Percentiles rank a stretch among this genome's conserved stretches.
phyloP scores from a whole-genome alignment of 2,113 vertebrate species.

The Pachyramphus minor region DNA sequence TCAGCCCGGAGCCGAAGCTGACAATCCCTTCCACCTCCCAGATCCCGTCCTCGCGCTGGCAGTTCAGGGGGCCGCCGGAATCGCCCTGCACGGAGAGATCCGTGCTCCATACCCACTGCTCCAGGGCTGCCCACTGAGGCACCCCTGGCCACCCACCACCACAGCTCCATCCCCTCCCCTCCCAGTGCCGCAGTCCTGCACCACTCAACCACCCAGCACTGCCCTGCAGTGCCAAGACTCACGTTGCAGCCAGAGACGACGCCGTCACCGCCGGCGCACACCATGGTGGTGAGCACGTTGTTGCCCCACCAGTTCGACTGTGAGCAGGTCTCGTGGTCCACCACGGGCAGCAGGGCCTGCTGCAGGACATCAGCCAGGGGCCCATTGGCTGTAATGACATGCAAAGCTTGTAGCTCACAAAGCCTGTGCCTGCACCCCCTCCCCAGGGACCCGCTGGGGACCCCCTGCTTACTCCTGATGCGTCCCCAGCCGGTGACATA shows the following conservation, averaged over 20 bases:
- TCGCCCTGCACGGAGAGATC: constrained; percentile 76
- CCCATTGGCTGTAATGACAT: constrained; percentile 74
- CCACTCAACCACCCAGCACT: too few relatives aligned
- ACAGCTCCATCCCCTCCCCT: accelerated
- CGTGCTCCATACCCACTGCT: accelerated
- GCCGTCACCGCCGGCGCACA: constrained; percentile 91
- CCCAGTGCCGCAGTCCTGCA: too few relatives aligned
- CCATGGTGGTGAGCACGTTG: constrained; percentile 75
- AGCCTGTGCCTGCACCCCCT: accelerated
- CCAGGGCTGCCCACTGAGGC: not conserved
- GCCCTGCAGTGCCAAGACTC: too few relatives aligned
- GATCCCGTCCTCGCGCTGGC: constrained; percentile 20
- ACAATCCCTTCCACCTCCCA: constrained; percentile 88
- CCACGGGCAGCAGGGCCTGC: constrained; percentile 86
- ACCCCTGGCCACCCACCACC: too few relatives aligned
- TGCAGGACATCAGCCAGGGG: constrained; percentile 82
- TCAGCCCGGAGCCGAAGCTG: constrained; percentile 83
- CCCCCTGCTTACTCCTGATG: constrained; percentile 78
- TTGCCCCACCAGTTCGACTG: constrained; percentile 81
- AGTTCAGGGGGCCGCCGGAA: constrained; percentile 91
- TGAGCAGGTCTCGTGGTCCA: constrained; percentile 74
- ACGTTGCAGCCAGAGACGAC: too few relatives aligned
- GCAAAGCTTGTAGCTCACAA: constrained; percentile 40
- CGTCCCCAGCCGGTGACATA: constrained; percentile 92
- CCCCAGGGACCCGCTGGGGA: not conserved